phyloP scores from a whole-genome alignment of 2,113 vertebrate species.

The cat (Felis catus) region F.catus_Fca126_mat1.0 CM031413.1:19065501-19066000 shows the following conservation, averaged over 20 bases:
- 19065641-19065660: not conserved
- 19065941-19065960: not conserved
- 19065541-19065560: not conserved
- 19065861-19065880: not conserved
- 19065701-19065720: not conserved
- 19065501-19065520: not conserved
- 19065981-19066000: too few species aligned
- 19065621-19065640: not conserved
- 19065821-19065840: too few species aligned
- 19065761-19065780: not conserved
- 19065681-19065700: not conserved
- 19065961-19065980: too few species aligned
- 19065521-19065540: not conserved
- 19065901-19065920: not conserved
- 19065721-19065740: conserved; percentile 24
- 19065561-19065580: not conserved
- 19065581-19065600: not conserved
- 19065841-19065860: too few species aligned
- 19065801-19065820: not conserved
- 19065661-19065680: not conserved
- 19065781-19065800: not conserved
- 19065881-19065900: not conserved
- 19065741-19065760: not conserved
- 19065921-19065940: not conserved
- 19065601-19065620: not conserved